A percentile compares a stretch with the other conserved stretches of the same genome.
These are phyloP conservation scores for Crambe crambe DNA, from an alignment of 37 sponge, comb jelly and placozoan species.

Conservation along the genomic window DNA sequence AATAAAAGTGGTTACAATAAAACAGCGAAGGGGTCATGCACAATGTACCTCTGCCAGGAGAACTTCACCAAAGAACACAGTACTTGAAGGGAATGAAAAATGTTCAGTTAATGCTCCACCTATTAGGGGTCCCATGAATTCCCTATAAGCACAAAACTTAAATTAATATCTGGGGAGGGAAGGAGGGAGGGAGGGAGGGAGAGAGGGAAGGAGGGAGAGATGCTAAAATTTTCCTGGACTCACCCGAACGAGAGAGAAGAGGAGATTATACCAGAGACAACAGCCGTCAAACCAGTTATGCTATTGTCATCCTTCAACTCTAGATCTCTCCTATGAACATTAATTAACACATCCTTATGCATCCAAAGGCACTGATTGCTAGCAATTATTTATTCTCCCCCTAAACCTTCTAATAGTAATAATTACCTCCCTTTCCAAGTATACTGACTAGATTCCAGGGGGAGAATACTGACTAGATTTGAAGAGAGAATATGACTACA, in stretches of 20 bases:
- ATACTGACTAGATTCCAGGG: too few species aligned
- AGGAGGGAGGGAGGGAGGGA: too few species aligned
- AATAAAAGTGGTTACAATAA: background rate
- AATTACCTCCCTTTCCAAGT: too few species aligned
- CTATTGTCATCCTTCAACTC: background rate
- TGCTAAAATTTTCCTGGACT: background rate
- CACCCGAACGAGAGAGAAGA: slow-evolving; percentile 44
- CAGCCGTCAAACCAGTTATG: background rate
- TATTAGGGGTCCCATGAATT: slow-evolving; percentile 55
- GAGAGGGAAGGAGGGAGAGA: background rate
- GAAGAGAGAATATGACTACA: background rate
- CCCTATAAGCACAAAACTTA: background rate
- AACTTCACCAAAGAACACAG: slow-evolving; percentile 39
- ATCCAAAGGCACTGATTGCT: background rate
- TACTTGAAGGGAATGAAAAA: slow-evolving; percentile 22
- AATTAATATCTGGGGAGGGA: background rate
- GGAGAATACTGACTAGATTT: too few species aligned
- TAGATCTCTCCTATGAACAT: background rate
- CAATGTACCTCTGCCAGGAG: slow-evolving; percentile 41
- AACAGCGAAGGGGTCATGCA: background rate
- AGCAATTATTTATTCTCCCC: background rate
- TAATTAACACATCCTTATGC: background rate
- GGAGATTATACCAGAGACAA: slow-evolving; percentile 41
- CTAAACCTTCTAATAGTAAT: background rate
- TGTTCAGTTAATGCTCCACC: slow-evolving; percentile 43